Conservation (phyloP, 64 coral and sea anemone genomes). For the Anthopleura sola region DNA sequence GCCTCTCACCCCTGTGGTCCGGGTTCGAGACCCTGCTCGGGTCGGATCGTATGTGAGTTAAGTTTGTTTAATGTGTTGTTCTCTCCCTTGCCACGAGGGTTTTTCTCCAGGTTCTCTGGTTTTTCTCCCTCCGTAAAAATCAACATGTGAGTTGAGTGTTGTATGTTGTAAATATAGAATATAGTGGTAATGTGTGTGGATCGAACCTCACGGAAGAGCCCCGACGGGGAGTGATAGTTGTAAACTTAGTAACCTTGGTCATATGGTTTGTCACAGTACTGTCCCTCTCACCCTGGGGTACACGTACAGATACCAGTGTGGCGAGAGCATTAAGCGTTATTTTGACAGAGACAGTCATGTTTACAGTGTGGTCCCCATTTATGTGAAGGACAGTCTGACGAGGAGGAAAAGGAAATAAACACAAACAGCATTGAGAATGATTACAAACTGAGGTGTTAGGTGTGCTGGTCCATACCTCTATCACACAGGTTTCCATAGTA, state of each 20-base stretch:
- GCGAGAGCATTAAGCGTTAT: conserved; percentile 65
- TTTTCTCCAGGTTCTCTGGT: too few relatives aligned
- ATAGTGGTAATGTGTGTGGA: too few relatives aligned
- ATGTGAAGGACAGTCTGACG: conserved; percentile 61
- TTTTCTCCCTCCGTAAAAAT: too few relatives aligned
- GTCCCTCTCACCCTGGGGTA: conserved; percentile 65
- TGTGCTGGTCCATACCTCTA: not conserved
- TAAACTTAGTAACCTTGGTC: conserved; percentile 72
- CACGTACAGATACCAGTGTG: conserved; percentile 61
- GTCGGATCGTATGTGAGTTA: too few relatives aligned
- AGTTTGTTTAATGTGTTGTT: too few relatives aligned
- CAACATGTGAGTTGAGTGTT: too few relatives aligned
- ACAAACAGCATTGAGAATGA: not conserved
- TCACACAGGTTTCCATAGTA: not conserved
- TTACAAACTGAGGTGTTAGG: not conserved
- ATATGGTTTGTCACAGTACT: conserved; percentile 50
- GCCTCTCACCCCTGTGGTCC: too few relatives aligned
- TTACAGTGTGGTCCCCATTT: conserved; percentile 72
- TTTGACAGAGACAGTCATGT: conserved; percentile 61
- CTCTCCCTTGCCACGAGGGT: too few relatives aligned
- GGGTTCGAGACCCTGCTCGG: too few relatives aligned
- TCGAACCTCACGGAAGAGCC: too few relatives aligned
- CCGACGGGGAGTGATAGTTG: too few relatives aligned
- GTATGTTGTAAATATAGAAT: too few relatives aligned
- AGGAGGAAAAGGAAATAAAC: not conserved